phyloP scores from a whole-genome alignment of 1,140 invertebrate species.

The Caerostris extrusa region DNA sequence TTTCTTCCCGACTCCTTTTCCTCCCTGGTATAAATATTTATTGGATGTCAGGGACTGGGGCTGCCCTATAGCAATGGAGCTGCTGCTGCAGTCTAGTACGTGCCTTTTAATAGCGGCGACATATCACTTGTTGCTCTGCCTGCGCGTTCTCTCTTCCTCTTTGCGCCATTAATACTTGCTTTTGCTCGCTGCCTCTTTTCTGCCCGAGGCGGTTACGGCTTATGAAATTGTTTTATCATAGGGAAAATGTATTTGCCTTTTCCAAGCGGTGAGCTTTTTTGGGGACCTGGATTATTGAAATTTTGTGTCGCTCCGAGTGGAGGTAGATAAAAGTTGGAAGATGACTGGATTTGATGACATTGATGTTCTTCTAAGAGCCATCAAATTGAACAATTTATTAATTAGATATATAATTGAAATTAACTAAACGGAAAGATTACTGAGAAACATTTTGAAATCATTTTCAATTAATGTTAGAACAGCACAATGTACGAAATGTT shows the following conservation, averaged over 20 bases:
- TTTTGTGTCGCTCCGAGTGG: not conserved
- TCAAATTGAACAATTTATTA: too few species aligned
- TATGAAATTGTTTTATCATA: constrained; percentile 63
- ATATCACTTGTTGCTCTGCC: constrained; percentile 61
- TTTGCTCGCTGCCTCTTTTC: not conserved
- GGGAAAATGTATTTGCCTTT: constrained; percentile 47
- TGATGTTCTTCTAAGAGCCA: too few species aligned
- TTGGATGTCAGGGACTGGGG: constrained; percentile 63
- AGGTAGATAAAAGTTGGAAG: not conserved
- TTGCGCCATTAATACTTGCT: constrained; percentile 28
- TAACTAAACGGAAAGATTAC: too few species aligned
- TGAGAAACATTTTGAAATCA: too few species aligned
- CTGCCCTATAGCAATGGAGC: constrained; percentile 55
- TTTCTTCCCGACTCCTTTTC: constrained; percentile 5
- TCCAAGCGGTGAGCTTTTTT: not conserved
- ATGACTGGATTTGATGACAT: not conserved
- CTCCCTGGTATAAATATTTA: constrained; percentile 67
- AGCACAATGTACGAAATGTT: too few species aligned
- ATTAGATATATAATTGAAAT: too few species aligned
- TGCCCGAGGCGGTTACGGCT: constrained; percentile 54
- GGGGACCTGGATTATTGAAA: not conserved
- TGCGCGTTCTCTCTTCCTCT: not conserved
- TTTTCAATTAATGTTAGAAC: too few species aligned
- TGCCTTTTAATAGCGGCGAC: constrained; percentile 67
- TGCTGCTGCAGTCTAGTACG: not conserved